Percentiles rank a stretch among this genome's conserved stretches.
phyloP scores from a whole-genome alignment of 2,888 invertebrate species.

The Ormyrus thymus region DNA sequence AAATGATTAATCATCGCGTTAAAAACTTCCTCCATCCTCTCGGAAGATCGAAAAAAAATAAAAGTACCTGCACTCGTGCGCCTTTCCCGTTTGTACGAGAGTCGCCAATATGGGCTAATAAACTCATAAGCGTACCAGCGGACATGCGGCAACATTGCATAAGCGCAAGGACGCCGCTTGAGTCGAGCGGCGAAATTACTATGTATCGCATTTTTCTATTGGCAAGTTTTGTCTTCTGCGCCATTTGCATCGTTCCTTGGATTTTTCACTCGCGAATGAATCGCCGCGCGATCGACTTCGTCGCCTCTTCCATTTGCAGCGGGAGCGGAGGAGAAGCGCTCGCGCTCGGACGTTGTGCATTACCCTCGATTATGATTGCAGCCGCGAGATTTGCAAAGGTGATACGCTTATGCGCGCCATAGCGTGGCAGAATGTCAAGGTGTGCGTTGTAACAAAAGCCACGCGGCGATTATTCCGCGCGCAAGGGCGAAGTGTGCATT shows the following conservation, averaged over 20 bases:
- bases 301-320: too few relatives aligned
- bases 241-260: not conserved
- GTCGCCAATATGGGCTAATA: not conserved
- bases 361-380: too few relatives aligned
- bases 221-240: not conserved
- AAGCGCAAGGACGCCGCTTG: slow-evolving; percentile 40
- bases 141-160: slow-evolving; percentile 14
- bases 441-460: slow-evolving; percentile 32
- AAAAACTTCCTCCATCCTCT: too few relatives aligned
- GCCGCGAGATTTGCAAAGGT: slow-evolving; percentile 4
- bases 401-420: slow-evolving; percentile 22
- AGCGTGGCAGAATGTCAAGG: slow-evolving; percentile 51
- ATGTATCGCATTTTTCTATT: slow-evolving; percentile 20
- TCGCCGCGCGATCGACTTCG: too few relatives aligned
- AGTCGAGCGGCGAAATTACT: slow-evolving; percentile 35
- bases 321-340: too few relatives aligned
- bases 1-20: not conserved
- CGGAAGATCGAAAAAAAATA: not conserved
- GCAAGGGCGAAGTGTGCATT: slow-evolving; percentile 40
- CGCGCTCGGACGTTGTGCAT: too few relatives aligned
- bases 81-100: too few relatives aligned
- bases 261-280: not conserved
- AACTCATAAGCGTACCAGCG: not conserved
- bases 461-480: slow-evolving; percentile 28
- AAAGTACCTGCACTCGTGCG: too few relatives aligned